Base-by-base conservation (phyloP, 2,888 invertebrate species). In the Syrphus vitripennis region DNA sequence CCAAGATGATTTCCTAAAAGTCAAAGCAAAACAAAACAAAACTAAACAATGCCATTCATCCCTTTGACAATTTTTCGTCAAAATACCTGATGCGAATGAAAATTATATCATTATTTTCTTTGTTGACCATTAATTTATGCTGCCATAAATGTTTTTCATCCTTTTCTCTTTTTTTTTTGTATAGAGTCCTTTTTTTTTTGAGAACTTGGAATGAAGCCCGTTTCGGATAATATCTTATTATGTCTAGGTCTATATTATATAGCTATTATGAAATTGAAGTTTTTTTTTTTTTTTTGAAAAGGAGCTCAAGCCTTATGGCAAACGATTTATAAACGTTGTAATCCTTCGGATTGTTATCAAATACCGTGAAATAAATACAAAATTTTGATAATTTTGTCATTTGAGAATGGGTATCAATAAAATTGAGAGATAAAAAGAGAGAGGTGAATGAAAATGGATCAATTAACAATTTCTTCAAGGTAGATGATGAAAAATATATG, bases 41-140 rank as follows among this genome's bases (percentile, higher is more conserved):
- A 37, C 14, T 3, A 50, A 31, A 31, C 34, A 57, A 14, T 34
- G 14, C 9, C 19, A 21, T 12, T 12, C 21, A 65, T 65, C 29
- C 31, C 45, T 45, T 48, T 29, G 29, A 65, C 10, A 48, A 48
- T 29, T 45, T 42, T 31, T n/a, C n/a, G 21, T 48, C 19, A 29
- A 19, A 65, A 48, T 45, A 45, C 45, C 45, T 65, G 65, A 65
- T 42, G 31, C 16, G 45, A 48, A 65, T 65, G 26, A 31, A 65
- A 65, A 65, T 65, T 45, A 14, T 6, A 57, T 31, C 31, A 57
- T 31, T 45, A 63, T 61, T 42, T 63, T 63, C 26, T n/a, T n/a
- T 45, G 26, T 31, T 65, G 45, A 65, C 29, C 45, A 63, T 63
- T 65, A 29, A 65, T 65, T 45, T 42, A 48, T 48, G 29, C 65